These are phyloP conservation scores for Drosophila paracracens DNA, from an alignment of 2,888 invertebrate species.

Conservation along the genomic window DNA sequence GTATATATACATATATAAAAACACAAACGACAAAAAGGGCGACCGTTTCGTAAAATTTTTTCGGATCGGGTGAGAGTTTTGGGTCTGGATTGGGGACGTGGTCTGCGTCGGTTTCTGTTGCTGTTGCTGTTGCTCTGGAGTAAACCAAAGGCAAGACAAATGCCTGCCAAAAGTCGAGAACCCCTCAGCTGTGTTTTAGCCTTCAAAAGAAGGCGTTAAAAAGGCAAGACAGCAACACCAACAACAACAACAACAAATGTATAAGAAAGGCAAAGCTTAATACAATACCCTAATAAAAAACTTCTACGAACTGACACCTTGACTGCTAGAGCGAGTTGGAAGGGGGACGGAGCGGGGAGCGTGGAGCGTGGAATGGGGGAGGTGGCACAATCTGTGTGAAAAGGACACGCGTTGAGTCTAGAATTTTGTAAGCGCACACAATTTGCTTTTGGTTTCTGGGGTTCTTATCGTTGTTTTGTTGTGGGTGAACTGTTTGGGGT, in stretches of 20 bases:
- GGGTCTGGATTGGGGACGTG: constrained; percentile 3
- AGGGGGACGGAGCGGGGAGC: no score
- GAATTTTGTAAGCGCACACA: constrained; percentile 52
- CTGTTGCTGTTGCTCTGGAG: background rate
- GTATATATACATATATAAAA: constrained; percentile 19
- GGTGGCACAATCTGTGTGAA: constrained; percentile 9
- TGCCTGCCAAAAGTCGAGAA: constrained; percentile 50
- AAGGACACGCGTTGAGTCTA: constrained; percentile 33
- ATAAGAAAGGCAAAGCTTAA: constrained; percentile 29
- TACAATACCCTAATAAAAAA: constrained; percentile 46
- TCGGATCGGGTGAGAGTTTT: background rate
- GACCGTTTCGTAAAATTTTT: background rate
- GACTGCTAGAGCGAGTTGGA: constrained; percentile 7
- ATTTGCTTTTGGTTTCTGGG: constrained; percentile 51
- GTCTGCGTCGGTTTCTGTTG: background rate
- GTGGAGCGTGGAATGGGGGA: background rate
- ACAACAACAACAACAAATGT: constrained; percentile 2
- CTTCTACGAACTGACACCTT: constrained; percentile 53
- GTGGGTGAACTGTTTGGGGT: constrained; percentile 16
- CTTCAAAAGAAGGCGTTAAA: constrained; percentile 55
- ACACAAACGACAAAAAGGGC: constrained; percentile 49
- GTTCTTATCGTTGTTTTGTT: constrained; percentile 31
- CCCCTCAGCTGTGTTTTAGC: constrained; percentile 15
- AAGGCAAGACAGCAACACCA: constrained; percentile 44
- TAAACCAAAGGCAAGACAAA: constrained; percentile 44